Evolutionary conservation across 2,113 vertebrate species (phyloP).

Genomic region (Sebastes fasciatus): DNA sequence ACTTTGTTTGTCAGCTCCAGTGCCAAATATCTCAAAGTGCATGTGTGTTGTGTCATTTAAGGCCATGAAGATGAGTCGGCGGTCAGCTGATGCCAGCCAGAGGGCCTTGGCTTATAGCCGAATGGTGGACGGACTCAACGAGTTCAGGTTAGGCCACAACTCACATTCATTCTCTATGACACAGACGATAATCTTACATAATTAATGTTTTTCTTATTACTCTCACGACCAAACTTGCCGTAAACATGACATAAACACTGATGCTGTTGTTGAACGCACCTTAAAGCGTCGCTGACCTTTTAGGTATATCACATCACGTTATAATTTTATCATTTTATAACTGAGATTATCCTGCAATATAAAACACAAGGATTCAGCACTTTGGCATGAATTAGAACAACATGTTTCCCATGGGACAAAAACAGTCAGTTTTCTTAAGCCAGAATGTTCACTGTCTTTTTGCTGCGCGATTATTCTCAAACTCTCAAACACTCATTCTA

Average conservation of each 20-base stretch:
- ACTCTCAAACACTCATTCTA: too few species aligned
- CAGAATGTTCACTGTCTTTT: too few species aligned
- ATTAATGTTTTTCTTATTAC: background rate
- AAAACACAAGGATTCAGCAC: too few species aligned
- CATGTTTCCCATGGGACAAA: too few species aligned
- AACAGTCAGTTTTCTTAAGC: too few species aligned
- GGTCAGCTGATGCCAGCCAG: conserved; percentile 95
- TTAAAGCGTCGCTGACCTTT: background rate
- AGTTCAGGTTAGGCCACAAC: conserved; percentile 92
- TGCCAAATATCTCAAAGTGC: conserved; percentile 54
- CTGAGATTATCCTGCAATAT: too few species aligned
- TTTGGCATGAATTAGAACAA: too few species aligned
- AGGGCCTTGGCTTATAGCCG: conserved; percentile 94
- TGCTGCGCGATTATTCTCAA: too few species aligned
- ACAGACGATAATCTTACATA: background rate
- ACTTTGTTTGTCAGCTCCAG: conserved; percentile 29
- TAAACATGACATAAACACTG: background rate
- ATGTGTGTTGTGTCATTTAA: conserved; percentile 82
- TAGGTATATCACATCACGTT: background rate
- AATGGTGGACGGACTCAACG: conserved; percentile 97
- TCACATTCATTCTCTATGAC: conserved; percentile 3
- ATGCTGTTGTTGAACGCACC: background rate
- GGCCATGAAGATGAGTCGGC: conserved; percentile 99
- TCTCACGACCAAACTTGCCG: background rate
- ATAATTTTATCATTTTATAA: background rate